These are phyloP conservation scores for Aphaenogaster ashmeadi DNA, from an alignment of 1,140 invertebrate genomes.

Conservation along the genomic window DNA sequence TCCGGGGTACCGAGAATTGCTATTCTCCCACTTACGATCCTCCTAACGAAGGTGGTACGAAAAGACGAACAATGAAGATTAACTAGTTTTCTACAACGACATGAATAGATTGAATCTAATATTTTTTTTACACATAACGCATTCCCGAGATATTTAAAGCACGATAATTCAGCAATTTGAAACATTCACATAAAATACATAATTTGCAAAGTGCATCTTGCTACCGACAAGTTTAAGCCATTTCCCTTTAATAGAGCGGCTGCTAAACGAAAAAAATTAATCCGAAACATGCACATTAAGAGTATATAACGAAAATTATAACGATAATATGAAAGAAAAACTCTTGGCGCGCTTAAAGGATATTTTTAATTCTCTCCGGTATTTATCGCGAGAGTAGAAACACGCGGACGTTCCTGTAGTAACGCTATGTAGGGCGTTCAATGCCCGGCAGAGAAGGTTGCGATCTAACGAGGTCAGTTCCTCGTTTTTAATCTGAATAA, in stretches of 20 bases:
- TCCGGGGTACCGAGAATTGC: neutral
- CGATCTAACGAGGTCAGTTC: conserved; percentile 62
- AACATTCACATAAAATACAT: neutral
- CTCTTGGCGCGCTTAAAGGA: conserved; percentile 12
- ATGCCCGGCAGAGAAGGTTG: conserved; percentile 49
- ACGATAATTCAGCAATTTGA: neutral
- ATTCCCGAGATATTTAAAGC: neutral
- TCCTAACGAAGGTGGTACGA: neutral
- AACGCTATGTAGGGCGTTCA: conserved; percentile 57
- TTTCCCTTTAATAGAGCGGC: neutral
- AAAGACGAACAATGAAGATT: neutral
- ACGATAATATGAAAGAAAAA: conserved; percentile 29
- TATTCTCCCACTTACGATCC: neutral
- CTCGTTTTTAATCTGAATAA: conserved; percentile 66
- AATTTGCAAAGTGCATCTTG: conserved; percentile 1
- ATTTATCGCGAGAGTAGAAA: conserved; percentile 46
- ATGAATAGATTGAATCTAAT: conserved; percentile 3
- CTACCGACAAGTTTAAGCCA: conserved; percentile 7
- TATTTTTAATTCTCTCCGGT: conserved; percentile 48
- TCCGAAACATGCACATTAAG: neutral
- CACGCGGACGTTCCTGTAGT: conserved; percentile 39
- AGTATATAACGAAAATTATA: conserved; percentile 11
- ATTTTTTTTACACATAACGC: neutral
- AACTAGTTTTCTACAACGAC: neutral
- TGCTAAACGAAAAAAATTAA: conserved; percentile 6